Conservation (phyloP, 2,113 vertebrate genomes). For the Isichthys henryi region DNA sequence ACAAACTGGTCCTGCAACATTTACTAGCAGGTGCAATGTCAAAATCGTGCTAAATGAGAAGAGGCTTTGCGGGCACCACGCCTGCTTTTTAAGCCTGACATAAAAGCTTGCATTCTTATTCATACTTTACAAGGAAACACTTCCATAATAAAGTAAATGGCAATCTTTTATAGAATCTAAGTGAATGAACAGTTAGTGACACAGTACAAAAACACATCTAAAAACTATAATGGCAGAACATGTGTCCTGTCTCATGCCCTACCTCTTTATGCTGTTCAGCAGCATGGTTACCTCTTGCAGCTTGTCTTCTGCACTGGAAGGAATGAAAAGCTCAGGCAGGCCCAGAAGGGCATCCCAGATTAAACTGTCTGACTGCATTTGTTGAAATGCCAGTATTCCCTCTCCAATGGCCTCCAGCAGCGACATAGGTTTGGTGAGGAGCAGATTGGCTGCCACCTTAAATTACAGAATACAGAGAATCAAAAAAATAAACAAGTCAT, state of each 20-base stretch:
- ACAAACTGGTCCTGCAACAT: constrained; percentile 12
- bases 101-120: background rate
- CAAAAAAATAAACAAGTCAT: background rate
- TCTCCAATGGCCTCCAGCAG: constrained; percentile 18
- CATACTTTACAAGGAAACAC: background rate
- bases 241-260: constrained; percentile 7
- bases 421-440: constrained; percentile 39
- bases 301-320: constrained; percentile 30
- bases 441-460: constrained; percentile 46
- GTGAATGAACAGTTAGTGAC: background rate
- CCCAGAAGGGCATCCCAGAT: constrained; percentile 55
- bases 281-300: constrained; percentile 1
- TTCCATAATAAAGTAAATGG: background rate
- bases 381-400: constrained; percentile 34
- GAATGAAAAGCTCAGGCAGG: constrained; percentile 43
- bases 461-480: background rate
- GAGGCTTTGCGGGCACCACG: background rate
- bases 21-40: background rate
- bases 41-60: background rate
- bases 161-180: background rate
- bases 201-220: background rate
- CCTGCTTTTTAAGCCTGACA: background rate
- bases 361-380: constrained; percentile 47
- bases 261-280: constrained; percentile 48
- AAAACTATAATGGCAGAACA: background rate